Conservation (phyloP, 2,797 vertebrate species). For the Delichon dasypus region DNA sequence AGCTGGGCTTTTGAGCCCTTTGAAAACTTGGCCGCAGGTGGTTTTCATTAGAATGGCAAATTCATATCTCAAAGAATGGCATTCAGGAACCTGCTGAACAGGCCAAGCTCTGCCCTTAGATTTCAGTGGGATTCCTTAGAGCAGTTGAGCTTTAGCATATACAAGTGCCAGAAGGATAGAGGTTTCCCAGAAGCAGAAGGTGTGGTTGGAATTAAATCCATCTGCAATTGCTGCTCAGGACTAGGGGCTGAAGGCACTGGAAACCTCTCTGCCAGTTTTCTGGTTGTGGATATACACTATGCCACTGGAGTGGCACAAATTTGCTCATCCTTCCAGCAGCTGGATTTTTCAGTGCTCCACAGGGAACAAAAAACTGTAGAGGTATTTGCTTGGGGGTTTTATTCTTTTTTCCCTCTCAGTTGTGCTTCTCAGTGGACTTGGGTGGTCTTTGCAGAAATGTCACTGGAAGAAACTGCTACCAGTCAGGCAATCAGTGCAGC, state of each 20-base stretch:
- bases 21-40: conserved; percentile 50
- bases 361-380: not conserved
- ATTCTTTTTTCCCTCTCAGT: not conserved
- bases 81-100: conserved; percentile 45
- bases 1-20: conserved; percentile 7
- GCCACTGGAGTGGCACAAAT: not conserved
- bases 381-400: not conserved
- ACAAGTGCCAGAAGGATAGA: conserved; percentile 6
- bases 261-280: not conserved
- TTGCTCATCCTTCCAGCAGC: not conserved
- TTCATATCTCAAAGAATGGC: conserved; percentile 31
- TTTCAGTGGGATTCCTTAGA: conserved; percentile 29
- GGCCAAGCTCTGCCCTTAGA: conserved; percentile 18
- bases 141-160: conserved; percentile 3
- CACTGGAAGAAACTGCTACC: not conserved
- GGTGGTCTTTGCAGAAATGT: not conserved
- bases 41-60: conserved; percentile 59
- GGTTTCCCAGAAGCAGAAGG: conserved; percentile 37
- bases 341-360: not conserved
- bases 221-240: not conserved
- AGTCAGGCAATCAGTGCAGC: not conserved
- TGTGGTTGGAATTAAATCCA: conserved; percentile 29
- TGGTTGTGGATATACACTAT: not conserved
- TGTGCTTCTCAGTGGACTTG: not conserved
- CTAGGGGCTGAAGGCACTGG: not conserved